These are phyloP conservation scores for Macroglossus sobrinus DNA, from an alignment of 2,113 vertebrate genomes.

Conservation along the genomic window DNA sequence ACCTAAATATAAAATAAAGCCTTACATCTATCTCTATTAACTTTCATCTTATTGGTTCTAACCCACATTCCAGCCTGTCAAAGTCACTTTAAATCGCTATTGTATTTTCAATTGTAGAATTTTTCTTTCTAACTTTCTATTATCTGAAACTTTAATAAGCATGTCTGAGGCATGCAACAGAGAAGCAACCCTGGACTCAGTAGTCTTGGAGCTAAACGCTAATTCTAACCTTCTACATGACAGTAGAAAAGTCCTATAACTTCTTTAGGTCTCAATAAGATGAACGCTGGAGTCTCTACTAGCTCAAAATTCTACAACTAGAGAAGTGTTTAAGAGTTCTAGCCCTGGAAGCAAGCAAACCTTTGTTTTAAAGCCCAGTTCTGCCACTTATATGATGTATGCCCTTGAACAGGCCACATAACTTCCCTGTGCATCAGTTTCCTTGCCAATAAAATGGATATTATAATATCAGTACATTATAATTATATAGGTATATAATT, in stretches of 20 bases:
- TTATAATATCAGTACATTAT: neutral
- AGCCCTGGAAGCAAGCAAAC: neutral
- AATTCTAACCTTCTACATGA: neutral
- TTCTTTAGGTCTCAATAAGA: neutral
- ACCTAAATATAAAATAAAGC: neutral
- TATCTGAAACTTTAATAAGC: neutral
- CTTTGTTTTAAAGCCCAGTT: neutral
- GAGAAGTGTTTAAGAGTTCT: neutral
- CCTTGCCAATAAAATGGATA: neutral
- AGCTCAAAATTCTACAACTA: neutral
- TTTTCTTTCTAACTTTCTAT: conserved; percentile 25
- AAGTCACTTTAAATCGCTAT: neutral
- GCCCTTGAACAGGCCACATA: neutral
- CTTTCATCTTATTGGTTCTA: conserved; percentile 10
- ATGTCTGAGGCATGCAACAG: neutral
- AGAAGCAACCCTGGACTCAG: neutral
- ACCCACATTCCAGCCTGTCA: neutral
- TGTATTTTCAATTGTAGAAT: neutral
- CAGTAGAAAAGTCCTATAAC: neutral
- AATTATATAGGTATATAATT: neutral
- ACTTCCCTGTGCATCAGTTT: neutral
- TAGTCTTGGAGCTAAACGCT: neutral
- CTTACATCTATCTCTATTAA: neutral
- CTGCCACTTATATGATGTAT: neutral
- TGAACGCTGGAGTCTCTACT: neutral